phyloP scores from a whole-genome alignment of 1,140 invertebrate species.

The Pseudomyrmex flavicornis region DNA sequence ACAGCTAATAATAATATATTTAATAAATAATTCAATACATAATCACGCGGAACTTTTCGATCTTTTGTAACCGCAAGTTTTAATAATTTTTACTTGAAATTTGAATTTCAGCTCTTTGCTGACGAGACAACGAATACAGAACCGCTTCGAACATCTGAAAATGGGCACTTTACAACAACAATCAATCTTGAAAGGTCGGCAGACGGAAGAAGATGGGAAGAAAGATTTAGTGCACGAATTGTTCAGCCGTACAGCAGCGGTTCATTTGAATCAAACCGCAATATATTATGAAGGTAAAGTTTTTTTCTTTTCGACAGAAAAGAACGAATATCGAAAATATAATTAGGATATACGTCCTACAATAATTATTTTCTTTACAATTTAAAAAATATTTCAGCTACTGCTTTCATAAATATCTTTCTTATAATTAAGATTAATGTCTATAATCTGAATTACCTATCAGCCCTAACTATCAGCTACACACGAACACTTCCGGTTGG shows the following conservation, averaged over 20 bases:
- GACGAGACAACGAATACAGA: neutral
- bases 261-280: slow-evolving; percentile 84
- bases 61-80: too few relatives aligned
- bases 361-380: too few relatives aligned
- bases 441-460: too few relatives aligned
- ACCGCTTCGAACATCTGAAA: slow-evolving; percentile 55
- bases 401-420: too few relatives aligned
- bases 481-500: too few relatives aligned
- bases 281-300: slow-evolving; percentile 85
- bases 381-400: too few relatives aligned
- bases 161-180: slow-evolving; percentile 89
- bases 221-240: slow-evolving; percentile 85
- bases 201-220: slow-evolving; percentile 78
- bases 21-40: too few relatives aligned
- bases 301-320: neutral
- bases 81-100: slow-evolving; percentile 20
- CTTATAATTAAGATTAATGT: too few relatives aligned
- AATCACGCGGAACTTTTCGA: too few relatives aligned
- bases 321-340: neutral
- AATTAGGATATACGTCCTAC: neutral
- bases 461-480: too few relatives aligned
- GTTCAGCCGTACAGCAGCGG: slow-evolving; percentile 81
- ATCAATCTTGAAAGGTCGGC: slow-evolving; percentile 87
- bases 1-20: too few relatives aligned
- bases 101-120: slow-evolving; percentile 16